phyloP scores from a whole-genome alignment of 2,888 invertebrate genomes.

The Perizoma flavofasciatum region DNA sequence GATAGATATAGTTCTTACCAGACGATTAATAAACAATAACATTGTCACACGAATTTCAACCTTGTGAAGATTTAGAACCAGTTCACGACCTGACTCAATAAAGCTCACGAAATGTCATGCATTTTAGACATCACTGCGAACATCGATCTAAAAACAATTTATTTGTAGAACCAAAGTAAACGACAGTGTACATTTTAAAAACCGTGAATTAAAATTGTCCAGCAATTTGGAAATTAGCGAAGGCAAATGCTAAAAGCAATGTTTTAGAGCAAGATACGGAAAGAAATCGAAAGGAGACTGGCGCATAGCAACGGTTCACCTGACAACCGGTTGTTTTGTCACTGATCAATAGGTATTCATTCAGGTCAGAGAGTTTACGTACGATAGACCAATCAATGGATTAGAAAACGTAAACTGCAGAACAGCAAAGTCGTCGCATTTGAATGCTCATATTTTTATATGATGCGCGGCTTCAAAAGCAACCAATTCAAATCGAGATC shows the following conservation, averaged over 20 bases:
- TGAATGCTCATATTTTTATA: conserved; percentile 2
- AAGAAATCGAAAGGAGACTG: conserved; percentile 35
- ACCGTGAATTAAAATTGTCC: background rate
- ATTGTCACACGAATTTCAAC: conserved; percentile 27
- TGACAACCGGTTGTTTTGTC: conserved; percentile 52
- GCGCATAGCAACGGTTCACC: conserved; percentile 57
- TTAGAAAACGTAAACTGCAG: conserved; percentile 12
- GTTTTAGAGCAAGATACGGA: conserved; percentile 22
- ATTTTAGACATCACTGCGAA: conserved; percentile 15
- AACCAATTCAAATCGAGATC: background rate
- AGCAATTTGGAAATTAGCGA: conserved; percentile 3
- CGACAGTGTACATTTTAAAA: background rate
- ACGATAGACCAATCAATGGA: conserved; percentile 11
- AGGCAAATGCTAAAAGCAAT: conserved; percentile 7
- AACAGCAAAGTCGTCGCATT: conserved; percentile 5
- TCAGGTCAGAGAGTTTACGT: conserved; percentile 29
- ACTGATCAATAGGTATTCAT: conserved; percentile 46
- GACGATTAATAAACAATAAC: conserved; percentile 3
- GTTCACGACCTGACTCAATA: conserved; percentile 38
- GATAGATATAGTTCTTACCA: too few species aligned
- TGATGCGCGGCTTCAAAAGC: conserved; percentile 1
- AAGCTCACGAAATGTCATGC: conserved; percentile 19
- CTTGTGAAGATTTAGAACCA: conserved; percentile 13
- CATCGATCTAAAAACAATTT: conserved; percentile 14
- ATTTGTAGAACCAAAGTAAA: conserved; percentile 3